phyloP scores from a whole-genome alignment of 2,888 invertebrate species.

The Byasa hedistus region DNA sequence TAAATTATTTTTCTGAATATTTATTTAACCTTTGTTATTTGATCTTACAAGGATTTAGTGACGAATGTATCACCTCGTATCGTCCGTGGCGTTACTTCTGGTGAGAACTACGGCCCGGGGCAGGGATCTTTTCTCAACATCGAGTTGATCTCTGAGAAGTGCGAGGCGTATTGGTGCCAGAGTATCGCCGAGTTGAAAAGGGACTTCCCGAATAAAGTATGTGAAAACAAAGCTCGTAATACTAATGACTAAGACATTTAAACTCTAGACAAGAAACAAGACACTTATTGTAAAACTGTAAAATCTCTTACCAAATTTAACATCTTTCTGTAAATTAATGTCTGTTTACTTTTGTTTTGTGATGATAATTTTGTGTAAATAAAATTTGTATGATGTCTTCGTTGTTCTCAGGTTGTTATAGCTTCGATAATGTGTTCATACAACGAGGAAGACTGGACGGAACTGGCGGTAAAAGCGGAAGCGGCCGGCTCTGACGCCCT shows the following conservation, averaged over 20 bases:
- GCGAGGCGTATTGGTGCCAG: constrained; percentile 94
- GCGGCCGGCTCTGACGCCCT: constrained; percentile 94
- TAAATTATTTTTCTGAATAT: no score
- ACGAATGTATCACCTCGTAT: constrained; percentile 99
- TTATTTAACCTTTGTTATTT: background rate
- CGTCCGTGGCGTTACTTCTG: constrained; percentile 94
- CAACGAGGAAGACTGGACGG: constrained; percentile 92
- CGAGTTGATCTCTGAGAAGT: constrained; percentile 98
- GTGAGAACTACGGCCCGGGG: constrained; percentile 96
- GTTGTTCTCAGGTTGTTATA: constrained; percentile 85
- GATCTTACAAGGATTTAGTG: constrained; percentile 87
- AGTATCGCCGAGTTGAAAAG: constrained; percentile 92
- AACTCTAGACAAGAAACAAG: no score
- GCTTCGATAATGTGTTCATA: constrained; percentile 98
- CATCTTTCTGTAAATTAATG: no score
- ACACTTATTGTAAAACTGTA: no score
- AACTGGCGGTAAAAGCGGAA: constrained; percentile 88
- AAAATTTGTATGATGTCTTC: no score
- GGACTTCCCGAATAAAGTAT: constrained; percentile 93
- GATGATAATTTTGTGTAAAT: no score
- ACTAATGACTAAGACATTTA: no score
- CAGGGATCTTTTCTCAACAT: constrained; percentile 98
- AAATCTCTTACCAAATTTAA: no score
- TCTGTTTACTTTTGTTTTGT: no score
- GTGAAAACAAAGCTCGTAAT: constrained; percentile 6